phyloP scores from a whole-genome alignment of 2,797 vertebrate genomes.

The Liasis olivaceus region DNA sequence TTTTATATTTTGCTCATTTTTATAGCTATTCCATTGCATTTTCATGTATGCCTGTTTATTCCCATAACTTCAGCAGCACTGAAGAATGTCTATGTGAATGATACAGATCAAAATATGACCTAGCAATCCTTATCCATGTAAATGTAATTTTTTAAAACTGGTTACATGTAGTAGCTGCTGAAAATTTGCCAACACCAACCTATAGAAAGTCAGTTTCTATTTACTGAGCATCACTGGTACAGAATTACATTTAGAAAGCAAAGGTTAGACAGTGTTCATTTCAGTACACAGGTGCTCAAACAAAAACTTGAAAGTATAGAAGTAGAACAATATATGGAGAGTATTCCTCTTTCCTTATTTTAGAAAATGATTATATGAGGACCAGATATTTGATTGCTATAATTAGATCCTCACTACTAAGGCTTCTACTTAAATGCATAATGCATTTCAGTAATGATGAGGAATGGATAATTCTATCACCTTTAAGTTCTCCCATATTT shows the following conservation, averaged over 20 bases:
- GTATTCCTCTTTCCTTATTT: background rate
- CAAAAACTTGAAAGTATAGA: background rate
- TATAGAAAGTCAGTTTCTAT: conserved; percentile 11
- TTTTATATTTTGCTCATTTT: background rate
- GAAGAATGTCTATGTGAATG: background rate
- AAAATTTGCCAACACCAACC: conserved; percentile 19
- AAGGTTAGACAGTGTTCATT: background rate
- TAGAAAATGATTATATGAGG: background rate
- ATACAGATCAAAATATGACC: background rate
- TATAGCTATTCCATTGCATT: background rate
- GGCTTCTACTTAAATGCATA: too few species aligned
- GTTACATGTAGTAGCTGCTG: conserved; percentile 17
- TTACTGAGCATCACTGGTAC: background rate
- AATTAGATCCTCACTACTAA: too few species aligned
- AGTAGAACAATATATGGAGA: background rate
- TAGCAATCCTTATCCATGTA: conserved; percentile 19
- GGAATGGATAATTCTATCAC: too few species aligned
- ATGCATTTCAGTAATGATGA: too few species aligned
- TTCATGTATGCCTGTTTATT: background rate
- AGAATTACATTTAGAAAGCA: background rate
- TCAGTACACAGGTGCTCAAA: background rate
- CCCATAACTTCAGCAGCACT: background rate
- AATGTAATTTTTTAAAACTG: conserved; percentile 28
- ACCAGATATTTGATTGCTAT: background rate
- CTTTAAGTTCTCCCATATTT: too few species aligned